These are phyloP conservation scores for Choristoneura rosaceana DNA, from an alignment of 2,888 invertebrate genomes.

Conservation along the genomic window DNA sequence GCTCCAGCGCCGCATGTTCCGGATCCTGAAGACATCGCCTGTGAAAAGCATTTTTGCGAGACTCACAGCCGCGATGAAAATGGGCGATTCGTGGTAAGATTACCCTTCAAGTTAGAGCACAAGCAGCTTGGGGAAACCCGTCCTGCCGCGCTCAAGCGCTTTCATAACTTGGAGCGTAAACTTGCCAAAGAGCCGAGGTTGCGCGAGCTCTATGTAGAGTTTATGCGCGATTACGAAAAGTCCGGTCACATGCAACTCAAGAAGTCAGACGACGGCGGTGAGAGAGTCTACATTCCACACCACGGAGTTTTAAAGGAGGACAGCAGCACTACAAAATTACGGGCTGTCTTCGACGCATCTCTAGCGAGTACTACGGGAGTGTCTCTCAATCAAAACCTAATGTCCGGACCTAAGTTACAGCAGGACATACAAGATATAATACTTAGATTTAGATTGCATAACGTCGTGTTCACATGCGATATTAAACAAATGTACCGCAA, in stretches of 20 bases:
- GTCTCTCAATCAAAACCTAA: constrained; percentile 43
- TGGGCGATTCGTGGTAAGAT: constrained; percentile 17
- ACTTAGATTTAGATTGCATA: constrained; percentile 43
- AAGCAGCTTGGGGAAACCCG: constrained; percentile 16
- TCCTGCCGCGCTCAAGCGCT: constrained; percentile 22
- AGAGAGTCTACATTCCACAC: constrained; percentile 24
- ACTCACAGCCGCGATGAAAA: constrained; percentile 8
- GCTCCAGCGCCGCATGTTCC: background rate
- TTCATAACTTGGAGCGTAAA: constrained; percentile 28
- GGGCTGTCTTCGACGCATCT: constrained; percentile 31
- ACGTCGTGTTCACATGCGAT: constrained; percentile 47
- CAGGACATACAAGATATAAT: constrained; percentile 46
- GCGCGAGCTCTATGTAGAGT: constrained; percentile 7
- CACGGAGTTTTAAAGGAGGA: constrained; percentile 28
- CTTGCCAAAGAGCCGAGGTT: constrained; percentile 16
- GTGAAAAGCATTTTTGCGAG: constrained; percentile 1
- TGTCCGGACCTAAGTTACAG: constrained; percentile 45
- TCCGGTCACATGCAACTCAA: constrained; percentile 21
- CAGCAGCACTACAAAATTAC: constrained; percentile 26
- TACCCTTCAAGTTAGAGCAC: constrained; percentile 17
- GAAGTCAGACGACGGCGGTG: background rate
- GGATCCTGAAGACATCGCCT: constrained; percentile 1
- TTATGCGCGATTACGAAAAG: constrained; percentile 25
- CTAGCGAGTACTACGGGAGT: constrained; percentile 3
- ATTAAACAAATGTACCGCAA: constrained; percentile 49